Evolutionary conservation across 2,113 vertebrate species (phyloP), one percentile per base, ranked within the genome.

Genomic region (Gambusia affinis): DNA sequence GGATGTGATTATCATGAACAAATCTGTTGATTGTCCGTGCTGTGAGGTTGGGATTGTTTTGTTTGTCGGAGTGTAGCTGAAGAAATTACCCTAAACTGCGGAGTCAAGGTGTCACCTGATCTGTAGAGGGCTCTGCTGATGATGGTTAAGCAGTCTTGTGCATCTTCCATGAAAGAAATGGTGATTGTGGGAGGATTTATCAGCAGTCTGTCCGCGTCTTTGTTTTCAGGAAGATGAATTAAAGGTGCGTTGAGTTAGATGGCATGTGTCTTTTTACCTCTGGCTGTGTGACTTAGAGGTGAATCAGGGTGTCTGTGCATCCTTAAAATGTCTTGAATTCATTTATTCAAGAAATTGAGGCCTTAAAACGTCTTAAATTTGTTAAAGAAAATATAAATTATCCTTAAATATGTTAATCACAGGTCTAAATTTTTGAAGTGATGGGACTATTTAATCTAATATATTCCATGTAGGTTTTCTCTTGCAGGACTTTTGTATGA

Each of bases 241-340:
- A 22, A 31, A 30, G 27, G 17, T 47, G 30, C 28, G 4, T 6
- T 35, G 8, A 62, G 57, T 27, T 47, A 47, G 44, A 47, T 7
- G 44, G 44, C 17, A 17, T 47, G 44, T 47, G 44, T 19, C 17
- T 47, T 2, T 76, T 0, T 39, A 42, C 67, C 12, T 5, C 51
- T 29, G 42, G 28, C 60, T 72, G 30, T 67, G 60, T 72, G 67
- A 67, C 17, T 30, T 51, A 12, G 37, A 37, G 35, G 35, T 37
- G 10, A 37, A 37, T 37, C 35, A 37, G 35, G 2, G 8, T 37
- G 35, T 37, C 35, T 37, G 35, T 11, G 35, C 10, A 37, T 37
- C 10, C 35, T 37, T 37, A 37, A 37, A 37, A 37, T 37, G 33
- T 35, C 33, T 35, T 35, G 33, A 35, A 35, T 35, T 35, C 7